These are phyloP conservation scores for Actinemys pallida DNA, from an alignment of 2,113 vertebrate species.

Conservation along the genomic window DNA sequence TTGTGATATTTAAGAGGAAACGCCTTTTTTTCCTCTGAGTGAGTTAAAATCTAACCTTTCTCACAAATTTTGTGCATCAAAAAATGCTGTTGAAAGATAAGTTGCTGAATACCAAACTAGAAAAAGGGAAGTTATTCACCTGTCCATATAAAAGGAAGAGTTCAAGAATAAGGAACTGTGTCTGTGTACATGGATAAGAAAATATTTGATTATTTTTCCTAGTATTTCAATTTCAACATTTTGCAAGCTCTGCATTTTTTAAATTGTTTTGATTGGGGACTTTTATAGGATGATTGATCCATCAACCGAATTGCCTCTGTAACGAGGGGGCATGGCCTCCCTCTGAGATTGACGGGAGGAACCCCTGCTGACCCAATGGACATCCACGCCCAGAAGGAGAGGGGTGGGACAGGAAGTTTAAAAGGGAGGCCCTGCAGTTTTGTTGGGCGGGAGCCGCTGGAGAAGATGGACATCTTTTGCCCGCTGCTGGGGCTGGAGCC, in stretches of 20 bases:
- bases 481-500: no score
- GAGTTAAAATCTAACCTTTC: neutral
- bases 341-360: no score
- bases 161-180: neutral
- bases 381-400: no score
- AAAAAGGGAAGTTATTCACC: neutral
- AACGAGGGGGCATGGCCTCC: no score
- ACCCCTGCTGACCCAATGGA: no score
- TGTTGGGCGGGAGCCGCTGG: no score
- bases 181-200: neutral
- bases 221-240: neutral
- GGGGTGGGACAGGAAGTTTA: no score
- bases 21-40: neutral
- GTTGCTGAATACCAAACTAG: neutral
- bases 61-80: neutral
- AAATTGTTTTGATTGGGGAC: neutral
- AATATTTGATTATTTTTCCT: neutral
- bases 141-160: neutral
- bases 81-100: neutral
- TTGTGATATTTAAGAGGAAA: neutral
- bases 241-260: neutral
- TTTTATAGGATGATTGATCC: neutral
- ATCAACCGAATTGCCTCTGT: no score
- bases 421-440: no score
- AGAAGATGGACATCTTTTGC: no score